Evolutionary conservation across 2,113 vertebrate species (phyloP), one percentile per base, ranked within the genome.

Genomic region (Mustela nigripes): DNA sequence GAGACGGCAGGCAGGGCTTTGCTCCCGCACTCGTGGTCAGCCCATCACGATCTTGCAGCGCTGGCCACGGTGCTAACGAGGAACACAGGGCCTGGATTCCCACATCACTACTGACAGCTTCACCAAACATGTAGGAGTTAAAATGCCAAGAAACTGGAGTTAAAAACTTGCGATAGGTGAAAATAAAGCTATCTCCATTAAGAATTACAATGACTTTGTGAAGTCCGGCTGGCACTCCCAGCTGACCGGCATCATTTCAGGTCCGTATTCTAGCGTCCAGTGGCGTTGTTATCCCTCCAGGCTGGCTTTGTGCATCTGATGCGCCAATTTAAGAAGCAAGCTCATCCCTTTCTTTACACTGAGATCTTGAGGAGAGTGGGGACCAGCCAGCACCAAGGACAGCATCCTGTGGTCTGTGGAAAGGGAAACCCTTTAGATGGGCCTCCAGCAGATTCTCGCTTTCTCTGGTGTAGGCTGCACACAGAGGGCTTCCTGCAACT

Each of bases 311-410:
- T 24, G 58, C 53, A 36, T 74, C 63, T 85, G 42, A 92, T 24
- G 76, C 85, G 71, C 31, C 76, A 88, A 36, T 82, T 81, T 60
- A 67, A 94, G 76, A 98, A 76, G 31, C 50, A 88, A 94, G 5
- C 33, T 67, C 6, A 0, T 87, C 45, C 58, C 28, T 79, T 4
- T 95, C 16, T 97, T 90, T 84, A 95, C 69, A 79, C 48, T 45
- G 80, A 87, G 67, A 85, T 76, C n/a, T 84, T 84, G 76, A 95
- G 36, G 39, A 81, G 7, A 45, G 28, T 11, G 45, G 63, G 84
- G 69, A 62, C 69, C 82, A 87, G 53, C 94, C 91, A 98, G 95
- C 82, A 97, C 89, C 94, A 96, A 95, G 97, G 95, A 97, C 96
- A 98, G 96, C 96, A 96, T 84, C 63, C 84, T 45, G 53, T 88